Evolutionary conservation across 2,797 vertebrate species (phyloP), one percentile per base, ranked within the genome.

Genomic region (Chaenodraco wilsoni): DNA sequence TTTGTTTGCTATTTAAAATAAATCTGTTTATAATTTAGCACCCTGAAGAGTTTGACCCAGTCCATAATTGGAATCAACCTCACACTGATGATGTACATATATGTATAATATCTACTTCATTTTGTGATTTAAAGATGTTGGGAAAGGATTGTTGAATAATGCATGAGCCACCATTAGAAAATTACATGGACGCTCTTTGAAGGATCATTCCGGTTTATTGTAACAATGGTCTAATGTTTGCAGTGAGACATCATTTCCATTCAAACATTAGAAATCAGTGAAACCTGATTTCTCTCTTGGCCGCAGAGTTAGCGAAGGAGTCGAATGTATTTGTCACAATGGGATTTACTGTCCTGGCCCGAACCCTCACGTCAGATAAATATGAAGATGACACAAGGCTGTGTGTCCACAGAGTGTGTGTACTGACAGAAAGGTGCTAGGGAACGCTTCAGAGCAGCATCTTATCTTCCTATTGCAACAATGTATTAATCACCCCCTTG

Each of bases 1-100:
- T 86, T n/a, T 73, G 33, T 69, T 61, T 74, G 58, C 66, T 81
- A 74, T 82, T 82, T 72, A 79, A 86, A n/a, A 65, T 60, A 33
- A 67, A 63, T 57, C 61, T 70, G 58, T 31, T 78, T 62, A 21
- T 40, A 23, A 31, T 64, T 74, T 70, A 62, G 48, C 59, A 65
- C 27, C 60, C 61, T 67, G 41, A 3, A 33, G n/a, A 61, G 49
- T 73, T 70, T 43, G 49, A 71, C 45, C 59, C 61, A 43, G 23
- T 15, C 57, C 16, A 65, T 40, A 49, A 19, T 44, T 69, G 12
- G 19, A 50, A 33, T 56, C 57, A 46, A 55, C n/a, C 21, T 70
- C 9, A 19, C 21, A 65, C 50, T 76, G 63, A 49, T 73, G 27
- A 62, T 57, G 56, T 6, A 17, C 45, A 46, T 46, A 16, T 17